Evolutionary conservation across 2,113 vertebrate genomes (phyloP).

Genomic region (Malurus alboscapulatus): DNA sequence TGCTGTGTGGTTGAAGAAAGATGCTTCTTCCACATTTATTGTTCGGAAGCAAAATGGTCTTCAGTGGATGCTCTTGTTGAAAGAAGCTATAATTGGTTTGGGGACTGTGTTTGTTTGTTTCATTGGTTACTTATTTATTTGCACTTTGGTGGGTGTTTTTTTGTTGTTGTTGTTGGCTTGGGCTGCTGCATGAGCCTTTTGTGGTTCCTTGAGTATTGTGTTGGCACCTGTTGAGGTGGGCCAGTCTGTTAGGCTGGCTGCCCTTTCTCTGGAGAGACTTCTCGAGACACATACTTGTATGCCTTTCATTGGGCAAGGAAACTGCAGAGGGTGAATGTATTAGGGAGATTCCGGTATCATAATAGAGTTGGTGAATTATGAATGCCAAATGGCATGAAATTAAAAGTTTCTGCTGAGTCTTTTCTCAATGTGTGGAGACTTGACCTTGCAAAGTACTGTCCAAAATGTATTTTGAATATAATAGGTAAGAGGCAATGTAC

Average conservation of each 20-base stretch:
- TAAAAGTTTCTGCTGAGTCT: background rate
- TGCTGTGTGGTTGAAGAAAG: background rate
- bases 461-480: background rate
- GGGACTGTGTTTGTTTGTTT: background rate
- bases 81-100: background rate
- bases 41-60: background rate
- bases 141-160: too few relatives aligned
- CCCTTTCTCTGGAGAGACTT: background rate
- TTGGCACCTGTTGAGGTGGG: background rate
- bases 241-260: background rate
- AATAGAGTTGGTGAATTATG: background rate
- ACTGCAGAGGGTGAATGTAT: background rate
- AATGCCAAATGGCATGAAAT: background rate
- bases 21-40: background rate
- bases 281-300: background rate
- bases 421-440: background rate
- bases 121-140: background rate
- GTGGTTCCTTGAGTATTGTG: background rate
- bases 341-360: background rate
- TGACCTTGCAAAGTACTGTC: background rate
- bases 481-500: background rate
- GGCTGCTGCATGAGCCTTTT: accelerated
- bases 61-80: background rate
- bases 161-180: background rate
- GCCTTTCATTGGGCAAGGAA: background rate